These are phyloP conservation scores for Gallinago solitaria DNA, from an alignment of 2,797 vertebrate species.

Conservation along the genomic window DNA sequence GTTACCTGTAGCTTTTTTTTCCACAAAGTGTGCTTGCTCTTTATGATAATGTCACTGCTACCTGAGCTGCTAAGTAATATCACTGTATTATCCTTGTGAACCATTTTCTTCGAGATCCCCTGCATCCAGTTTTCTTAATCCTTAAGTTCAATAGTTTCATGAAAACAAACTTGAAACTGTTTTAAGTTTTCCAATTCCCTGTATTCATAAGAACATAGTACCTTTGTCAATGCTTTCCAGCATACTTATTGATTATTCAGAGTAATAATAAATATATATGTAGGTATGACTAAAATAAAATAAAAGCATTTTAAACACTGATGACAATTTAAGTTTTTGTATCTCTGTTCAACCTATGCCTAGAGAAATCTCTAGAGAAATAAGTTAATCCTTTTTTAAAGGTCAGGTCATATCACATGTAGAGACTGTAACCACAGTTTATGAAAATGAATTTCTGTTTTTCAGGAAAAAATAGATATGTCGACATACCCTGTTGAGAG, in stretches of 20 bases:
- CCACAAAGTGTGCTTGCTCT: neutral
- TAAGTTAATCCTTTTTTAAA: neutral
- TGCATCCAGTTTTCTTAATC: neutral
- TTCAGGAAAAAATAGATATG: slow-evolving; percentile 85
- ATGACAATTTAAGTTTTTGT: neutral
- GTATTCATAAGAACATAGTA: accelerated
- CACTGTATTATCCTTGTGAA: neutral
- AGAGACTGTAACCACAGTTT: neutral
- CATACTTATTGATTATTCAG: neutral
- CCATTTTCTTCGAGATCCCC: neutral
- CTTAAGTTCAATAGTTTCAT: neutral
- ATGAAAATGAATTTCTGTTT: neutral
- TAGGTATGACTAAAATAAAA: neutral
- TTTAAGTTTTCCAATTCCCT: neutral
- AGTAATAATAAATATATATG: neutral
- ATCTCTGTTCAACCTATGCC: neutral
- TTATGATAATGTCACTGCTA: neutral
- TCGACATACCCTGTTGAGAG: slow-evolving; percentile 87
- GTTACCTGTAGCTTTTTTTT: neutral
- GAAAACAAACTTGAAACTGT: neutral
- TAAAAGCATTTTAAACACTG: neutral
- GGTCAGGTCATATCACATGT: accelerated
- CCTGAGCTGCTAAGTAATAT: neutral
- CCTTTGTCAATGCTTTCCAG: neutral
- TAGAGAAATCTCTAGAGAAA: neutral